phyloP scores from a whole-genome alignment of 2,888 invertebrate species.

The Synanthedon formicaeformis region DNA sequence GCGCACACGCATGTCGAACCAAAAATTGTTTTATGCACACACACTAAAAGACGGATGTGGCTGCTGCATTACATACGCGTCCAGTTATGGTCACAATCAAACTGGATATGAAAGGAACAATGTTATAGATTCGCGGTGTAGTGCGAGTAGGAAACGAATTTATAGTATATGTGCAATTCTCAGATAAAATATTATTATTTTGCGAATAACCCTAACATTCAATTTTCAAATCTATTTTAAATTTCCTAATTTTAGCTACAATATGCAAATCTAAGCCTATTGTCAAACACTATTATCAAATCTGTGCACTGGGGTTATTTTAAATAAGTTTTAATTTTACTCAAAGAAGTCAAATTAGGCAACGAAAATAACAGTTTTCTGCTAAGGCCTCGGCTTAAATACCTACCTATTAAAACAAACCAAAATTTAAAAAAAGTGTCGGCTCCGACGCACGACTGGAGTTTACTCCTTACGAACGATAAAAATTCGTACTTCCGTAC shows the following conservation, averaged over 20 bases:
- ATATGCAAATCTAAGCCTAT: too few relatives aligned
- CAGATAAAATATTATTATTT: not conserved
- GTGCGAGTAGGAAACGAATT: conserved; percentile 42
- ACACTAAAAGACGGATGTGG: conserved; percentile 1
- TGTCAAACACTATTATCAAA: too few relatives aligned
- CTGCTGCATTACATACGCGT: too few relatives aligned
- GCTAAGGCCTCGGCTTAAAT: too few relatives aligned
- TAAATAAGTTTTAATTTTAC: too few relatives aligned
- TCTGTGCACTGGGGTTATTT: too few relatives aligned
- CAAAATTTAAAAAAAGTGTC: not conserved
- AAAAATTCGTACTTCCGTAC: too few relatives aligned
- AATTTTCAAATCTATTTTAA: conserved; percentile 11
- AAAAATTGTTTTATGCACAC: conserved; percentile 17
- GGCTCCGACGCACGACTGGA: too few relatives aligned
- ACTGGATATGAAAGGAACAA: conserved; percentile 59
- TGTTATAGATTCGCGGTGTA: conserved; percentile 49
- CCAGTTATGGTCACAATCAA: conserved; percentile 23
- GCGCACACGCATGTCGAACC: conserved; percentile 7
- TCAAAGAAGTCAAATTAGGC: not conserved
- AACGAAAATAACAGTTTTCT: not conserved
- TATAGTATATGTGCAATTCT: conserved; percentile 22
- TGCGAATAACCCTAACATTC: too few relatives aligned
- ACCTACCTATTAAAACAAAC: not conserved
- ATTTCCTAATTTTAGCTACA: conserved; percentile 20
- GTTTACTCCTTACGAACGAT: too few relatives aligned